Base-by-base conservation (phyloP, 2,113 vertebrate species). In the Apaloderma vittatum region DNA sequence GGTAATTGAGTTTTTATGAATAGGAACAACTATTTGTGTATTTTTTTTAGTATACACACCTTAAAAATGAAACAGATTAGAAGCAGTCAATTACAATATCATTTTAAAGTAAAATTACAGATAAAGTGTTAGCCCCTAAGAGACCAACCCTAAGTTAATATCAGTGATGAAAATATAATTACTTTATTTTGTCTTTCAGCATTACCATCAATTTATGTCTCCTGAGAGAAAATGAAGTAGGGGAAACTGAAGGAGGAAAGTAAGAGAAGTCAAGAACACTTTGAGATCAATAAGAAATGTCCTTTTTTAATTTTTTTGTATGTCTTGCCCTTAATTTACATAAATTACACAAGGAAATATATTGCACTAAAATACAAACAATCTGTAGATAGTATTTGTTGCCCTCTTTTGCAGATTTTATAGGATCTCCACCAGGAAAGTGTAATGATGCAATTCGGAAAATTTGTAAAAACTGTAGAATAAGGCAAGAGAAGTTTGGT, bases 101-200 rank as follows among this genome's bases (percentile, higher is more conserved):
- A 87, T 80, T 89, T 95, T 75, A 86, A 87, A 91, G 54, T 81
- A 86, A 83, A 92, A 94, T 74, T 86, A 1, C 52, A 77, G 67
- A 40, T 74, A 82, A 86, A 43, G 18, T 75, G 46, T 83, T 90
- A 85, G 51, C 8, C 48, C 67, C 55, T 83, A 77, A 72, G 91
- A 94, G 75, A 83, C 27, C 32, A 66, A 23, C 29, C 86, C 30
- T 70, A 93, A 90, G 43, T 75, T 90, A 93, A 54, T 48, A 65
- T 32, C 65, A 73, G 40, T 73, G 49, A 67, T 80, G 70, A 93
- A 95, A 95, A 83, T 55, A 52, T 59, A 95, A 92, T 84, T 92
- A 62, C 34, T 91, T 82, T 86, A 71, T 94, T 95, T 86, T 90
- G 30, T 74, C 37, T 92, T 86, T 83, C 34, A 91, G 23, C 30